Conservation (phyloP, 2,888 invertebrate genomes). For the Sericinus montela region DNA sequence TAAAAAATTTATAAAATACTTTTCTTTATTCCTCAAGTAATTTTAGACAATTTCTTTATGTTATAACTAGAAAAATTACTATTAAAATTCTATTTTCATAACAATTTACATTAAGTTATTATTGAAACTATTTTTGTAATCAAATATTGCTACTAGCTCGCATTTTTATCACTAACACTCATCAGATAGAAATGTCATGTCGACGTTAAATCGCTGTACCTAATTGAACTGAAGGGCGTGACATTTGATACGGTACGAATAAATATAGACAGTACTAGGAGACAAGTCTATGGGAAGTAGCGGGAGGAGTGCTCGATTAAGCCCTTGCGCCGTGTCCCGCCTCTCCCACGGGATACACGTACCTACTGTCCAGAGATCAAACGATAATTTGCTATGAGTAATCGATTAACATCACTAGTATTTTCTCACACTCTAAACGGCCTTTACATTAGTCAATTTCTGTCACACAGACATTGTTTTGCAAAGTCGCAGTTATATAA, state of each 20-base stretch:
- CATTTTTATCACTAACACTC: neutral
- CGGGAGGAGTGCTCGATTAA: conserved; percentile 40
- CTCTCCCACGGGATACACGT: conserved; percentile 42
- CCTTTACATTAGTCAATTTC: neutral
- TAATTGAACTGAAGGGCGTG: conserved; percentile 42
- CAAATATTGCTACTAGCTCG: too few relatives aligned
- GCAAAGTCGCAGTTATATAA: too few relatives aligned
- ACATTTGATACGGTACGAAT: conserved; percentile 54
- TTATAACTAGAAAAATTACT: too few relatives aligned
- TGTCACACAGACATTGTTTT: too few relatives aligned
- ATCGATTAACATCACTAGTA: conserved; percentile 42
- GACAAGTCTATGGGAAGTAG: conserved; percentile 43
- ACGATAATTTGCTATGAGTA: conserved; percentile 36
- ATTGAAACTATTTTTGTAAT: too few relatives aligned
- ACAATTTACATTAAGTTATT: too few relatives aligned
- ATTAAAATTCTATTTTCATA: too few relatives aligned
- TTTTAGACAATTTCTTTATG: too few relatives aligned
- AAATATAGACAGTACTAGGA: conserved; percentile 30
- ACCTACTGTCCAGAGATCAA: conserved; percentile 30
- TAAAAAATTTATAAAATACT: too few relatives aligned
- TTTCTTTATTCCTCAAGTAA: too few relatives aligned
- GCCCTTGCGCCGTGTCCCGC: conserved; percentile 42
- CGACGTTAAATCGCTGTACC: conserved; percentile 20
- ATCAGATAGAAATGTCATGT: conserved; percentile 22
- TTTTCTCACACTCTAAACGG: conserved; percentile 12